Evolutionary conservation across 1,140 invertebrate genomes (phyloP).

Genomic region (Zaprionus africanus): DNA sequence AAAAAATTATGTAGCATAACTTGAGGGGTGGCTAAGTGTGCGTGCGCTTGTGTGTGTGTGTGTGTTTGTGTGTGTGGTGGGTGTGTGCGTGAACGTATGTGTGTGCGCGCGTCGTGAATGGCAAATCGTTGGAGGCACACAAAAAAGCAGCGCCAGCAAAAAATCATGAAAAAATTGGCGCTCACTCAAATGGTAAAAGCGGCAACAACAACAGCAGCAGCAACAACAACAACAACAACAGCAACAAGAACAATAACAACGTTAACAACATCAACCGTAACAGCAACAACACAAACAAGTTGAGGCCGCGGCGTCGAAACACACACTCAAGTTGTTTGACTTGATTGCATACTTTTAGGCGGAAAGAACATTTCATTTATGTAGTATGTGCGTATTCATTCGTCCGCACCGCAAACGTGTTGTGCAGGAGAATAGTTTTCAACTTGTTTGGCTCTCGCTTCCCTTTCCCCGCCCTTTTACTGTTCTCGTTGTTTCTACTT

Average conservation of each 20-base stretch:
- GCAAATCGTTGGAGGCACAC: slow-evolving; percentile 63
- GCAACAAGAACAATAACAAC: too few relatives aligned
- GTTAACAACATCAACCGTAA: slow-evolving; percentile 4
- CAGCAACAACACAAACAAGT: slow-evolving; percentile 22
- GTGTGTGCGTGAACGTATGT: slow-evolving; percentile 10
- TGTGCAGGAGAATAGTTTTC: slow-evolving; percentile 58
- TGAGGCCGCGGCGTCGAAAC: slow-evolving; percentile 38
- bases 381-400: slow-evolving; percentile 9
- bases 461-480: neutral
- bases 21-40: slow-evolving; percentile 43
- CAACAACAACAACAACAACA: slow-evolving; percentile 9
- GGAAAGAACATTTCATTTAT: slow-evolving; percentile 62
- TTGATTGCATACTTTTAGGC: slow-evolving; percentile 79
- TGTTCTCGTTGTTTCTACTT: neutral
- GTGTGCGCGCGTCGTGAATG: slow-evolving; percentile 48
- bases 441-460: slow-evolving; percentile 24
- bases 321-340: slow-evolving; percentile 63
- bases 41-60: slow-evolving; percentile 13
- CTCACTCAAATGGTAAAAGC: slow-evolving; percentile 54
- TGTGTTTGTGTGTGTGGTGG: slow-evolving; percentile 3
- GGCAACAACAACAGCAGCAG: slow-evolving; percentile 24
- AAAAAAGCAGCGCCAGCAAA: slow-evolving; percentile 57
- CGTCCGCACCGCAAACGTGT: slow-evolving; percentile 58
- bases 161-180: slow-evolving; percentile 42
- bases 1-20: slow-evolving; percentile 69